Evolutionary conservation across 2,797 vertebrate species (phyloP).

Genomic region (Gymnodraco acuticeps): DNA sequence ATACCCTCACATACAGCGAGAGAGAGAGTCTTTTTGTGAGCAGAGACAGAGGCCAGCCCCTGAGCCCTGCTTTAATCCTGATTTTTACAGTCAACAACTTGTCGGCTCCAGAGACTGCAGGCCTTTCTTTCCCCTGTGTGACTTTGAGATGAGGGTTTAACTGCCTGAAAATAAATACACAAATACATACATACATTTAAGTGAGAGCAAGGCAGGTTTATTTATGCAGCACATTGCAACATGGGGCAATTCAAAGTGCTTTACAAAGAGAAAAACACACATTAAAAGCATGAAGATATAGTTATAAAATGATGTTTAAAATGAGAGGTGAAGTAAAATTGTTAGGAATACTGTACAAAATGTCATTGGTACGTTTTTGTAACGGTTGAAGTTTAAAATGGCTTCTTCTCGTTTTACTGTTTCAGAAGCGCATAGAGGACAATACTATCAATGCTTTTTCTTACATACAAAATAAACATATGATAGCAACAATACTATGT

Average conservation of each 20-base stretch:
- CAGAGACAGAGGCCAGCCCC: conserved; percentile 50
- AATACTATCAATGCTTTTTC: too few species aligned
- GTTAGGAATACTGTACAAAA: neutral
- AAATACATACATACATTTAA: conserved; percentile 8
- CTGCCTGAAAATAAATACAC: neutral
- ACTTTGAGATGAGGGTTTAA: neutral
- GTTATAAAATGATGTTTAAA: too few species aligned
- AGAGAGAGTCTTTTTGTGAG: conserved; percentile 17
- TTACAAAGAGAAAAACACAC: too few species aligned
- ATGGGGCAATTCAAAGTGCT: too few species aligned
- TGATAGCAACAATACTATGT: too few species aligned
- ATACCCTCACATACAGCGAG: neutral
- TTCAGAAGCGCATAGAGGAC: neutral
- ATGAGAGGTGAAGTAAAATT: neutral
- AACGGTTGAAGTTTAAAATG: neutral
- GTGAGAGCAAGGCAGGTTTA: too few species aligned
- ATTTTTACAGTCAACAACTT: conserved; percentile 16
- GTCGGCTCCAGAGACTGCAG: conserved; percentile 8
- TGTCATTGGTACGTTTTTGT: neutral
- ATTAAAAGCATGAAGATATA: too few species aligned
- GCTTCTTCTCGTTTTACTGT: neutral
- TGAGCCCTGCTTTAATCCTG: conserved; percentile 40
- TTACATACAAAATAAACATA: too few species aligned
- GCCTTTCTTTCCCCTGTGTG: neutral
- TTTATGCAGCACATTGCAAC: too few species aligned